Evolutionary conservation across 2,888 invertebrate genomes (phyloP).

Genomic region (Hipparchia semele): DNA sequence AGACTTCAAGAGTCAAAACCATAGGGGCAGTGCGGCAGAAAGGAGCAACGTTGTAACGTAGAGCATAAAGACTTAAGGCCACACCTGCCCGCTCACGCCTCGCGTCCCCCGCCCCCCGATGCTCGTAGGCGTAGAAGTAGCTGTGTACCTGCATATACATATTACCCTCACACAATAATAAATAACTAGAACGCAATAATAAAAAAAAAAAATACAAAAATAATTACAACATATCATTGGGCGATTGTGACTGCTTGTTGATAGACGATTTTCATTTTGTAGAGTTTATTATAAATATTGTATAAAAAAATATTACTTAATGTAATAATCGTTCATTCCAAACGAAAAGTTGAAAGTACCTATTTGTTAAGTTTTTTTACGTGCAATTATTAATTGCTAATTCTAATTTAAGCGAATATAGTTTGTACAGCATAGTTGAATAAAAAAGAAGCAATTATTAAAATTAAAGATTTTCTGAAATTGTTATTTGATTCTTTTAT

Average conservation of each 20-base stretch:
- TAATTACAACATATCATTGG: conserved; percentile 84
- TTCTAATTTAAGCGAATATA: conserved; percentile 81
- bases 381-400: conserved; percentile 84
- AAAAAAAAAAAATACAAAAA: conserved; percentile 55
- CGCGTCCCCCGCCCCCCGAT: conserved; percentile 35
- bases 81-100: conserved; percentile 35
- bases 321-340: conserved; percentile 82
- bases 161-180: conserved; percentile 42
- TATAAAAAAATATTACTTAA: conserved; percentile 72
- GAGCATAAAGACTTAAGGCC: conserved; percentile 36
- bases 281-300: conserved; percentile 72
- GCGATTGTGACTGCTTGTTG: conserved; percentile 84
- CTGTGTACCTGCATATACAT: conserved; percentile 37
- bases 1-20: conserved; percentile 77
- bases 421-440: conserved; percentile 83
- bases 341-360: conserved; percentile 81
- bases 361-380: conserved; percentile 84
- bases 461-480: conserved; percentile 81
- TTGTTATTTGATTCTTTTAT: conserved; percentile 56
- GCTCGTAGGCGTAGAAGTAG: conserved; percentile 35
- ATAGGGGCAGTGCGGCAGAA: conserved; percentile 65
- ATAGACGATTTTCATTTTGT: conserved; percentile 75
- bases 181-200: conserved; percentile 77
- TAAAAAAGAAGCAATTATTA: conserved; percentile 81
- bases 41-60: conserved; percentile 72